Evolutionary conservation across 2,888 invertebrate genomes (phyloP), one percentile per base, ranked within the genome.

Genomic region (Pyrgus malvae): DNA sequence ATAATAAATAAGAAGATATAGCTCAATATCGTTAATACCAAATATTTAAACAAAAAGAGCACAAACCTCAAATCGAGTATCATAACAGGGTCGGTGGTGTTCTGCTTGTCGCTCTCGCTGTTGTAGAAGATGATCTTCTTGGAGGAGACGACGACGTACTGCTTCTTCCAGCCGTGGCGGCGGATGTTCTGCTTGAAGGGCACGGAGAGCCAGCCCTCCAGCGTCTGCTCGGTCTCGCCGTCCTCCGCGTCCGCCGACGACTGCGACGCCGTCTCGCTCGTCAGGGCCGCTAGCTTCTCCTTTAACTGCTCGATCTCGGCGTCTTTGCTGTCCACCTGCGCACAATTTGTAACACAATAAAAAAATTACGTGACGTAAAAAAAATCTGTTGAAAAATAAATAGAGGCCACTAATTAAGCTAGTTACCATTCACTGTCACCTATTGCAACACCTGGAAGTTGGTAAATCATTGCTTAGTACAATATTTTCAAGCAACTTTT

Each of bases 101-200:
- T 98, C 85, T 96, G 95, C 80, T 98, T 98, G 80, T 98, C 98
- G 73, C 92, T 95, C 89, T 99, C 98, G 8, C 95, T 94, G 87
- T 98, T 97, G 80, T 98, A 99, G 91, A 99, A 99, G 63, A 99
- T 96, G 63, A 99, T 98, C 89, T 98, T 98, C 81, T 96, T 95
- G 59, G 98, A 98, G 42, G 98, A 98, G 42, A 99, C 98, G 38
- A 99, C 98, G 38, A 99, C 98, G 80, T 97, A 99, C 82, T 98
- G 98, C 74, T 97, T 97, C 86, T 96, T 96, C 99, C 99, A 99
- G 45, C 98, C 98, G 81, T 98, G 98, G 58, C 97, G 93, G 63
- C 96, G 94, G 65, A 98, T 97, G 82, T 99, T 99, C 83, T 98
- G 97, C 76, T 97, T 98, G 78, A 96, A 97, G 50, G 99, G 99